phyloP scores from a whole-genome alignment of 2,113 vertebrate genomes.

The Lota lota region DNA sequence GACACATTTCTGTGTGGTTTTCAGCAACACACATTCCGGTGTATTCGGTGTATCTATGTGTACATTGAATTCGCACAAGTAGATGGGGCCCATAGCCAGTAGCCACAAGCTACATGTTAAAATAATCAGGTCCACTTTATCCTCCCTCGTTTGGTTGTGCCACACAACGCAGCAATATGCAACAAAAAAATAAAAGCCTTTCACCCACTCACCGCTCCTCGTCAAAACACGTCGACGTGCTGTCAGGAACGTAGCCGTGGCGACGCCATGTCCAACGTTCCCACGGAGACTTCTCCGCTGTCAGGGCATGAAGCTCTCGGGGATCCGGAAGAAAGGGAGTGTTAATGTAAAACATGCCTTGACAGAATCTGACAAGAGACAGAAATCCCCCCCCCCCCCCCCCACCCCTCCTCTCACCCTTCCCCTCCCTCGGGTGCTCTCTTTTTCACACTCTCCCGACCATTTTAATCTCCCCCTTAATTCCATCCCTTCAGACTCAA shows the following conservation, averaged over 20 bases:
- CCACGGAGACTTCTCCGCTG: no score
- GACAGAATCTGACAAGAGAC: constrained; percentile 67
- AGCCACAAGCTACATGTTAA: neutral
- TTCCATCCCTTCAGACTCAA: constrained; percentile 62
- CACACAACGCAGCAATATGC: neutral
- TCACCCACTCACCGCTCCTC: no score
- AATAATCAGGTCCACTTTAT: neutral
- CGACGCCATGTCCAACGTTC: no score
- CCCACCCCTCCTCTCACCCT: constrained; percentile 28
- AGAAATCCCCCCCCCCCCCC: constrained; percentile 32
- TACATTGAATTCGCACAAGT: neutral
- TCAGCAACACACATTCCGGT: no score
- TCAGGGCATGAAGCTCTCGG: neutral
- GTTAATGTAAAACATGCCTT: constrained; percentile 70
- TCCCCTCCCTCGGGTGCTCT: constrained; percentile 42
- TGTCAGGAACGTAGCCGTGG: no score
- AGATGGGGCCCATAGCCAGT: neutral
- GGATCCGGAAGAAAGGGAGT: constrained; percentile 34
- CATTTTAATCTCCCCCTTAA: constrained; percentile 64
- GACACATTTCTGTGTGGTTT: no score
- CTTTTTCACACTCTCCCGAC: constrained; percentile 47
- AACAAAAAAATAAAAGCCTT: neutral
- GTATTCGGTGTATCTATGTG: neutral
- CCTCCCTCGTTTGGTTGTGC: neutral
- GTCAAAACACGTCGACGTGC: no score